Percentiles rank a stretch among this genome's conserved stretches.
These are phyloP conservation scores for Callaeas wilsoni DNA, from an alignment of 2,113 vertebrate genomes.

Conservation along the genomic window DNA sequence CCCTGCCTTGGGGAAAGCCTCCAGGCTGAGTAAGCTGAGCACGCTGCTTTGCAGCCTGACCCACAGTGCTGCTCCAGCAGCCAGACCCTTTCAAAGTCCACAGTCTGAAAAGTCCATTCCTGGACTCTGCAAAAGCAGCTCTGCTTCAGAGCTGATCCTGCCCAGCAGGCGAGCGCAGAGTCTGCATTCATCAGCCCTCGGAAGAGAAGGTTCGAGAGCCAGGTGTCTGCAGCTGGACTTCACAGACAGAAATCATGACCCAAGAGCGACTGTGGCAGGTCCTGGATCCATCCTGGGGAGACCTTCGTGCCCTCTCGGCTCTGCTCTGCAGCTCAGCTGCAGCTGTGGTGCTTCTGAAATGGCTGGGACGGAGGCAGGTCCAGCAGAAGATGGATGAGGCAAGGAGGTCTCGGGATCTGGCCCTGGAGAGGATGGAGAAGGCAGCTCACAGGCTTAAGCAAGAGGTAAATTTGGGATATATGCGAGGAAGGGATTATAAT, in stretches of 20 bases:
- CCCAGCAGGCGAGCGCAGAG: rapidly evolving
- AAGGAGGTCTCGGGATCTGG: neutral
- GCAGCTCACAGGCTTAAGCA: neutral
- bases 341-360: neutral
- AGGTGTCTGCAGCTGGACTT: neutral
- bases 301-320: neutral
- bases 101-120: neutral
- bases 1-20: neutral
- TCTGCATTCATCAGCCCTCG: neutral
- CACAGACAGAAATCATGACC: neutral
- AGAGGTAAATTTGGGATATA: neutral
- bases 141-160: neutral
- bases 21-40: neutral
- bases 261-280: neutral
- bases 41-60: neutral
- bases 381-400: slow-evolving; percentile 44
- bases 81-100: slow-evolving; percentile 1
- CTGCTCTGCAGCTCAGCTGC: slow-evolving; percentile 27
- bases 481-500: neutral
- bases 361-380: neutral
- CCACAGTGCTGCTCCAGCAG: neutral
- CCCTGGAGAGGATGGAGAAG: slow-evolving; percentile 45
- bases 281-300: neutral
- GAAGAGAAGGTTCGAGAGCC: neutral
- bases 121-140: neutral